Base-by-base conservation (phyloP, 2,888 invertebrate species). In the Blomia tropicalis region DNA sequence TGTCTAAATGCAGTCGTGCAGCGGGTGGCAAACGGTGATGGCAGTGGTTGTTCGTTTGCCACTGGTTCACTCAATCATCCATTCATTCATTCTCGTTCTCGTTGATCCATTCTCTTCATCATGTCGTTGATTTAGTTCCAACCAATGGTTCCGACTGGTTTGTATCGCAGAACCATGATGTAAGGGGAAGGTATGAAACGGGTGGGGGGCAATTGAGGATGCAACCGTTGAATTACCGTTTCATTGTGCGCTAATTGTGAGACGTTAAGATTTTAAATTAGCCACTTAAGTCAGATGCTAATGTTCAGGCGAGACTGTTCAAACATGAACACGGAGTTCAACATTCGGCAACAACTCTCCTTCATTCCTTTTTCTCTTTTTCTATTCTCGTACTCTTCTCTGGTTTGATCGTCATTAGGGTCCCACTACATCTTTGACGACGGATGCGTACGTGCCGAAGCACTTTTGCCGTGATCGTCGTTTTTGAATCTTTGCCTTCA, bases 241-340 rank as follows among this genome's bases (percentile, higher is more conserved):
- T n/a, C n/a, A n/a, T n/a, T n/a, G n/a, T n/a, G n/a, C 22, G 27
- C 51, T 47, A 47, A 47, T 47, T 47, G 51, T 47, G 51, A 47
- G n/a, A 47, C n/a, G 51, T 47, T 47, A 47, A 47, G 51, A 47
- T 47, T 47, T 47, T 27, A 47, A 47, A 47, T 47, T 47, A 47
- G 51, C 51, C 51, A 47, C 51, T 47, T 47, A 47, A 47, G 51
- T 47, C 51, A 47, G 23, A 47, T 47, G 51, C 51, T 47, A 47
- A 47, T 47, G 51, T 47, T 7, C 51, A 22, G 41, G 7, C 27
- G 51, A 47, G 51, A 47, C 51, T 47, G 51, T 47, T 47, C 51
- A 47, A 47, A 47, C 51, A 47, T n/a, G n/a, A n/a, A n/a, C n/a
- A n/a, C n/a, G n/a, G n/a, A n/a, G n/a, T n/a, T n/a, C n/a, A n/a